phyloP scores from a whole-genome alignment of 2,797 vertebrate species.

The Parauchenoglanis punctatus region DNA sequence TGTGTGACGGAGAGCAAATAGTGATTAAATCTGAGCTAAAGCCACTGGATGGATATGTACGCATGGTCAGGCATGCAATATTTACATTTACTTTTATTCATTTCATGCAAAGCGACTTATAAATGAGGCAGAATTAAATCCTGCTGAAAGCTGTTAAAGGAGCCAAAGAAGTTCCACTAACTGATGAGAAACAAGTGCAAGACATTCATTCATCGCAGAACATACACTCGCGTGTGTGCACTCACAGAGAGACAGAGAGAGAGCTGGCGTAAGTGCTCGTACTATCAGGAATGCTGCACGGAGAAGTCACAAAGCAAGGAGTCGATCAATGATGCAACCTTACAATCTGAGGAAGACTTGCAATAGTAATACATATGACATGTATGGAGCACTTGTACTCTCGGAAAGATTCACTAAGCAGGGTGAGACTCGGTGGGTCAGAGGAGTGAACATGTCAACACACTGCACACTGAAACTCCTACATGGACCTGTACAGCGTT shows the following conservation, averaged over 20 bases:
- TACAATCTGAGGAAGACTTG: not conserved
- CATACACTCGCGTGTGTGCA: not conserved
- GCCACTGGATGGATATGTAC: constrained; percentile 14
- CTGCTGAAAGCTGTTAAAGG: not conserved
- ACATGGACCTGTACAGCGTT: not conserved
- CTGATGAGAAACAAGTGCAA: not conserved
- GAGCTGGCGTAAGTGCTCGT: not conserved
- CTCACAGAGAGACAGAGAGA: not conserved
- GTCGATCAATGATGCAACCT: not conserved
- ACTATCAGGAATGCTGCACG: not conserved
- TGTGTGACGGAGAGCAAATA: constrained; percentile 54
- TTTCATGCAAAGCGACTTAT: not conserved
- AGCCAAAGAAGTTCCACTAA: not conserved
- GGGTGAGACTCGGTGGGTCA: not conserved
- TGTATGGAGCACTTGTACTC: not conserved
- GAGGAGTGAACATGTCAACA: not conserved
- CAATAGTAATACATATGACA: not conserved
- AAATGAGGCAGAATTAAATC: not conserved
- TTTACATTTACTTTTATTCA: constrained; percentile 20
- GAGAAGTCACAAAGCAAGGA: not conserved
- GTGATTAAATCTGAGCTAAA: constrained; percentile 54
- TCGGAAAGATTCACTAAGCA: not conserved
- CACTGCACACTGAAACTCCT: not conserved
- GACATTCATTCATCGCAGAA: not conserved
- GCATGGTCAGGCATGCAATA: constrained; percentile 11